Evolutionary conservation across 1,140 invertebrate genomes (phyloP).

Genomic region (Drosophila sucinea): DNA sequence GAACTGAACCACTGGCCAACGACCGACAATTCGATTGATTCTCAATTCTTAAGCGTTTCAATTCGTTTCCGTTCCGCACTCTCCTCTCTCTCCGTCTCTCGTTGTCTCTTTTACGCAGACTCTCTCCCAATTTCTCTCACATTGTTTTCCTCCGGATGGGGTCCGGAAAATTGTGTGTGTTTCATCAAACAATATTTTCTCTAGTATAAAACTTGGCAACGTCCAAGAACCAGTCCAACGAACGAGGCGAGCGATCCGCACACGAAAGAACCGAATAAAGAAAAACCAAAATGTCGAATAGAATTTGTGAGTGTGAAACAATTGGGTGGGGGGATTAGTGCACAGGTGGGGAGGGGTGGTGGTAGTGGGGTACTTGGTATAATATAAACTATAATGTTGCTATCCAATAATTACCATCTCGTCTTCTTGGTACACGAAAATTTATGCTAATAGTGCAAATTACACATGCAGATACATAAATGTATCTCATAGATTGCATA

Average conservation of each 20-base stretch:
- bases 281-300: constrained; percentile 65
- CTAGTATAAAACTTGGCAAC: constrained; percentile 78
- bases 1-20: constrained; percentile 26
- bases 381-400: constrained; percentile 34
- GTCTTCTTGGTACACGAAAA: constrained; percentile 33
- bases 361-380: constrained; percentile 7
- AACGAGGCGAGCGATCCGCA: constrained; percentile 48
- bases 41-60: constrained; percentile 46
- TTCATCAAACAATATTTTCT: constrained; percentile 69
- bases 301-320: constrained; percentile 65
- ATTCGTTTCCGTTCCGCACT: constrained; percentile 53
- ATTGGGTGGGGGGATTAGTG: not conserved
- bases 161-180: constrained; percentile 65
- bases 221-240: constrained; percentile 49
- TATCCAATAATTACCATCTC: constrained; percentile 63
- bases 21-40: constrained; percentile 39
- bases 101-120: constrained; percentile 9
- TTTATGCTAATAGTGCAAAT: constrained; percentile 34
- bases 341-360: not conserved
- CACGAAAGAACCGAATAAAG: constrained; percentile 34
- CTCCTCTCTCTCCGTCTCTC: constrained; percentile 9
- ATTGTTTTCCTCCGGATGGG: constrained; percentile 56
- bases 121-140: constrained; percentile 25
- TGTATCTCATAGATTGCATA: constrained; percentile 77
- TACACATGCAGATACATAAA: constrained; percentile 28